Evolutionary conservation across 92 coral and sea anemone genomes (phyloP), one percentile per base, ranked within the genome.

Genomic region (Paragorgia papillata): DNA sequence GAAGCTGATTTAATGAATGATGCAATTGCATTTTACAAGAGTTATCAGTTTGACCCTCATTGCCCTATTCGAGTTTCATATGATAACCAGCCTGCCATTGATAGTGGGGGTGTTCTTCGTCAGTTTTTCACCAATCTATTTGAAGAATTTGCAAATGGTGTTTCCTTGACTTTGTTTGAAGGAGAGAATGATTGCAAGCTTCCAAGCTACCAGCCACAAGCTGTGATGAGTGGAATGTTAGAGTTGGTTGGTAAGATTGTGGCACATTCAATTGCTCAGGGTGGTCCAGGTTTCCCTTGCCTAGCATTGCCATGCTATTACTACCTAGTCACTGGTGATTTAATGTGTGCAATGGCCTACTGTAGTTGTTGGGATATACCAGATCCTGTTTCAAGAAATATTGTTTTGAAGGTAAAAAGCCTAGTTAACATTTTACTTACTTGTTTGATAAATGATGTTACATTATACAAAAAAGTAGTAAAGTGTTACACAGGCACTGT

Each of bases 261-360:
- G n/a, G n/a, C n/a, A n/a, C n/a, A n/a, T n/a, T n/a, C n/a, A n/a
- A n/a, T n/a, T n/a, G n/a, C n/a, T n/a, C n/a, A n/a, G n/a, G n/a
- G n/a, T n/a, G n/a, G n/a, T n/a, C n/a, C n/a, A n/a, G n/a, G n/a
- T n/a, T n/a, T n/a, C n/a, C n/a, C n/a, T n/a, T n/a, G n/a, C n/a
- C 34, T 87, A 20, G 85, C 88, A 21, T 48, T 57, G 39, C 60
- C 88, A 1, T 73, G 79, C 43, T 83, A 83, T 27, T 85, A 82
- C 50, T 89, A 86, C 74, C 74, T 89, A 20, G 86, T 79, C 3
- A 85, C 90, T 73, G 93, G 90, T n/a, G 90, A 89, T 66, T 62
- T 81, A 50, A 75, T 67, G 81, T 74, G 78, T 67, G 91, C 91
- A 13, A 65, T 82, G 76, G 89, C 87, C 9, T 85, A 88, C 79